Evolutionary conservation across 2,113 vertebrate species (phyloP).

Genomic region (Xiphophorus couchianus): DNA sequence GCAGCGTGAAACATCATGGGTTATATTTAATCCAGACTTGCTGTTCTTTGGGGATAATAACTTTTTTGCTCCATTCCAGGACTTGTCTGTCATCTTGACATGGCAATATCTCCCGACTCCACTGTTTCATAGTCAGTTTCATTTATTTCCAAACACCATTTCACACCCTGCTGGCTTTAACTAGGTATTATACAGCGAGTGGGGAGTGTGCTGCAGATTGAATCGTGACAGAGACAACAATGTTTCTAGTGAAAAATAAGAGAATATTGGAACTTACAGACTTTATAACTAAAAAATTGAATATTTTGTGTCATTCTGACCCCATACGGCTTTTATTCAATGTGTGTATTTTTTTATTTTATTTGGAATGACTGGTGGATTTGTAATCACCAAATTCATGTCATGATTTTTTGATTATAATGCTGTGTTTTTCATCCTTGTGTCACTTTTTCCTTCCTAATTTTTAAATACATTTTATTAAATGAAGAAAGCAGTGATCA

Average conservation of each 20-base stretch:
- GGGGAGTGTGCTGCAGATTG: constrained; percentile 96
- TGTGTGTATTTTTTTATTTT: constrained; percentile 76
- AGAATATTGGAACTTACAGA: constrained; percentile 98
- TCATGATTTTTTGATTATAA: not conserved
- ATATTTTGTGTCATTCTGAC: constrained; percentile 77
- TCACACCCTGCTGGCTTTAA: constrained; percentile 99
- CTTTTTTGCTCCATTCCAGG: constrained; percentile 95
- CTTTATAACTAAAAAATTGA: constrained; percentile 84
- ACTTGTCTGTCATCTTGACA: constrained; percentile 99
- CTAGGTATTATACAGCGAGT: constrained; percentile 92
- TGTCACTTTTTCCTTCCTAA: not conserved
- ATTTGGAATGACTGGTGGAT: not conserved
- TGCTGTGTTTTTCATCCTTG: not conserved
- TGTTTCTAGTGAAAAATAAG: constrained; percentile 93
- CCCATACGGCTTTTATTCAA: constrained; percentile 79
- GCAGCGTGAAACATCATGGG: constrained; percentile 88
- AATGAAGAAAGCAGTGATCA: not conserved
- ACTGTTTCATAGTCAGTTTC: constrained; percentile 95
- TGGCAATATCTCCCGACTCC: constrained; percentile 97
- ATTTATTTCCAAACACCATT: constrained; percentile 99
- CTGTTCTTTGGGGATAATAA: constrained; percentile 96
- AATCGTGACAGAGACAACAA: constrained; percentile 99
- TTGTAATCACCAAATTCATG: not conserved
- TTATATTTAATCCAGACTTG: constrained; percentile 96
- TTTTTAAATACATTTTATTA: not conserved